phyloP scores from a whole-genome alignment of 2,797 vertebrate species.

The Australoheros facetus region DNA sequence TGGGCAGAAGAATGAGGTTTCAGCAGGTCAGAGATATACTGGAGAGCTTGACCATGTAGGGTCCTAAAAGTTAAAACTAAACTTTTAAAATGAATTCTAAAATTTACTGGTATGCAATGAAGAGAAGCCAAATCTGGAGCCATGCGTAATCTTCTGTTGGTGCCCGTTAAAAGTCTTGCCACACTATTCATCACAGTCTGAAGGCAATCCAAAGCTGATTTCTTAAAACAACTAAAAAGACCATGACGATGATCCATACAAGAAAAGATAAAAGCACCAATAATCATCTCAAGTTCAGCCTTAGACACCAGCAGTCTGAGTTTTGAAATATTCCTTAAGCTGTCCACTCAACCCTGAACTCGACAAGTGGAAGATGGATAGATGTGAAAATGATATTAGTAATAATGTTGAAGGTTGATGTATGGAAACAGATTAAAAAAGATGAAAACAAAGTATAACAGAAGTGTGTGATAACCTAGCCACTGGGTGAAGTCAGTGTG shows the following conservation, averaged over 20 bases:
- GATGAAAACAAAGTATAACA: not conserved
- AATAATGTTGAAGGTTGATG: not conserved
- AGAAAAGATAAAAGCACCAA: too few relatives aligned
- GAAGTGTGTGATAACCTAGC: not conserved
- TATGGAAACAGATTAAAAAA: not conserved
- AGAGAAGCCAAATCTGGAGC: not conserved
- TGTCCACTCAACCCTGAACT: not conserved
- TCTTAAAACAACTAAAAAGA: not conserved
- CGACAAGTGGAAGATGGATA: not conserved
- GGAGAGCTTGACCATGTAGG: not conserved
- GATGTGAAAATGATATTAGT: not conserved
- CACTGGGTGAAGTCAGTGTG: not conserved
- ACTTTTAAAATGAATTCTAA: not conserved
- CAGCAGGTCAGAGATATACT: not conserved
- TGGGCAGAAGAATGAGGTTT: too few relatives aligned
- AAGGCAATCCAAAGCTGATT: too few relatives aligned
- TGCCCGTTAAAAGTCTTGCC: not conserved
- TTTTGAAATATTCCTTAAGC: not conserved
- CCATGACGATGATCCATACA: not conserved
- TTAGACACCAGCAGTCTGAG: too few relatives aligned
- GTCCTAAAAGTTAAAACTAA: not conserved
- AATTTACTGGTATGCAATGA: not conserved
- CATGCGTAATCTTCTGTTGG: not conserved
- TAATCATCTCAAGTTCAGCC: too few relatives aligned
- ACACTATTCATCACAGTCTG: too few relatives aligned